Base-by-base conservation (phyloP, 1,140 invertebrate genomes). In the Anadara kagoshimensis region DNA sequence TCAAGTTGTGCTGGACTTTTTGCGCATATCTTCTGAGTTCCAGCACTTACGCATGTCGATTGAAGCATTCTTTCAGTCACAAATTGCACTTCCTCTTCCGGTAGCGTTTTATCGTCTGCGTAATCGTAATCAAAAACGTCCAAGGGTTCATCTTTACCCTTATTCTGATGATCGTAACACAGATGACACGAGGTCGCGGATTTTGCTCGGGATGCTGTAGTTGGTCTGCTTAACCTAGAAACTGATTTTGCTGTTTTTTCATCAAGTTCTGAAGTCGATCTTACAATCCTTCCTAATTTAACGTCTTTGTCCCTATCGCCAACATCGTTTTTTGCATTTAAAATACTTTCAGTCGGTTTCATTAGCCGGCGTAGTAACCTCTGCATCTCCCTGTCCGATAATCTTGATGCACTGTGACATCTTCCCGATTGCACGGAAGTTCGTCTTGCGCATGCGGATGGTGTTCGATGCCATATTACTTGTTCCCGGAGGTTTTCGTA, bases 121-220 rank as follows among this genome's bases (percentile, higher is more conserved):
- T 81, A 81, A 24, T 79, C 77, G 47, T 75, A 79, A 73, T 81
- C 77, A 64, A 81, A 81, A 8, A 62, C 77, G 44, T 77, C 75
- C 0, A 68, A 69, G 43, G 70, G 73, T 24, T 69, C 66, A 5
- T 72, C 51, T 29, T 70, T 18, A 24, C 59, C 64, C 75, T 81
- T 81, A 45, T 74, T 76, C 56, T 75, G 71, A 54, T 81, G 79
- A 43, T 81, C 79, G 62, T 76, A 81, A 51, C 79, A 81, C 45
- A 81, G 56, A 68, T 81, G 79, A 63, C 79, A 81, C 44, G 72
- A 56, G 43, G 70, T 73, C 11, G 79, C 10, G n/a, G 59, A 70
- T 58, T 81, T 81, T 0, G 79, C 79, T 29, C 75, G 67, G 5
- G 77, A 79, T 53, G 79, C 79, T 11, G 79, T 81, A 26, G 79